phyloP scores from a whole-genome alignment of 2,888 invertebrate species.

The Leucophora obtusa region DNA sequence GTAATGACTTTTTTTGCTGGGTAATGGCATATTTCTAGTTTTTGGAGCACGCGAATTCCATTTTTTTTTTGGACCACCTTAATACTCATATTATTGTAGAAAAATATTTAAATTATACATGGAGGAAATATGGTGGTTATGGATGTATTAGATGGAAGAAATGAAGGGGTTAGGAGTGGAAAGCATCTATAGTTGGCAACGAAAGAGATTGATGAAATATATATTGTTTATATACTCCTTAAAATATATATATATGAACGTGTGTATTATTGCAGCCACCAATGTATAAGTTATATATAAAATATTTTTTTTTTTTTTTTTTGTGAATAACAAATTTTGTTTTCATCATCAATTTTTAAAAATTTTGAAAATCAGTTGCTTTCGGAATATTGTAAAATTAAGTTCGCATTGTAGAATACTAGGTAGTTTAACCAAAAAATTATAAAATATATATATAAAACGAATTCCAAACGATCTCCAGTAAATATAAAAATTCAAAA shows the following conservation, averaged over 20 bases:
- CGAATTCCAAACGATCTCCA: conserved; percentile 75
- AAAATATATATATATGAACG: neutral
- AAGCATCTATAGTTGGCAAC: conserved; percentile 7
- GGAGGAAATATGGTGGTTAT: conserved; percentile 12
- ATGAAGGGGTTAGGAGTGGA: conserved; percentile 35
- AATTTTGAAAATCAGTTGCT: conserved; percentile 75
- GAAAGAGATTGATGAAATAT: conserved; percentile 41
- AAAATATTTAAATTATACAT: conserved; percentile 15
- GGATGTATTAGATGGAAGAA: conserved; percentile 23
- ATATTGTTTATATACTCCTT: conserved; percentile 36
- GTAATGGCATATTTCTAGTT: no score
- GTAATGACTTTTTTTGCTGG: no score
- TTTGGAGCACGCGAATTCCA: no score
- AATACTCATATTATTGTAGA: neutral
- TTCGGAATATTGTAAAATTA: conserved; percentile 79
- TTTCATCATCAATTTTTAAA: conserved; percentile 64
- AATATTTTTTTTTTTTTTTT: conserved; percentile 1
- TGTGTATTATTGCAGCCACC: neutral
- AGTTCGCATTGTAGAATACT: conserved; percentile 73
- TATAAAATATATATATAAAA: conserved; percentile 48
- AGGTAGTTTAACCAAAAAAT: conserved; percentile 63
- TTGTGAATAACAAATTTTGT: conserved; percentile 58
- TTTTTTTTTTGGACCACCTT: no score
- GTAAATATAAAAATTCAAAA: conserved; percentile 52
- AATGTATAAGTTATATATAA: conserved; percentile 32